Percentiles rank a stretch among this genome's conserved stretches.
These are phyloP conservation scores for Acrossocheilus wenchowensis DNA, from an alignment of 2,797 vertebrate genomes.

Conservation along the genomic window DNA sequence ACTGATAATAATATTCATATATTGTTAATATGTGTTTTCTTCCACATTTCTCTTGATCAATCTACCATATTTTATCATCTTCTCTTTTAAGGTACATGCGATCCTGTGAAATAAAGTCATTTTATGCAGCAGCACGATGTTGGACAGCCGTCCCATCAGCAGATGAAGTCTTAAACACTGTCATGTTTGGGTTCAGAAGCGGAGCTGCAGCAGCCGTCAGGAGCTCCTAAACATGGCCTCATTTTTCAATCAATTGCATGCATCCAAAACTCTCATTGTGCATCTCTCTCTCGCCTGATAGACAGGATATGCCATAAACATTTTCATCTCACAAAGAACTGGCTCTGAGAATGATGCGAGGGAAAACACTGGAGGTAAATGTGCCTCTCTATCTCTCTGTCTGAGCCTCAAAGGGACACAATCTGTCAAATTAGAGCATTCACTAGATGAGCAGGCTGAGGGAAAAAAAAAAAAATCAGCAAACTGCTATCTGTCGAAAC, in stretches of 20 bases:
- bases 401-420: conserved; percentile 67
- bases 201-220: conserved; percentile 48
- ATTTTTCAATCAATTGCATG: conserved; percentile 72
- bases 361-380: conserved; percentile 61
- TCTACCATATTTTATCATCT: no score
- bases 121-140: not conserved
- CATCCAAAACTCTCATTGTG: conserved; percentile 43
- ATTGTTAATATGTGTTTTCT: no score
- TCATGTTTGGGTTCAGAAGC: not conserved
- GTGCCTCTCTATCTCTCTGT: conserved; percentile 48
- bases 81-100: not conserved
- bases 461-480: conserved; percentile 15
- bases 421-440: conserved; percentile 74
- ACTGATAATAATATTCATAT: no score
- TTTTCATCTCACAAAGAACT: conserved; percentile 64
- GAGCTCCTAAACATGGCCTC: conserved; percentile 72
- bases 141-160: not conserved
- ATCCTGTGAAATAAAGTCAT: not conserved
- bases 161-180: not conserved
- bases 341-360: conserved; percentile 64
- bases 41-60: no score
- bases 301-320: conserved; percentile 67
- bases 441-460: conserved; percentile 47
- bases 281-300: conserved; percentile 52
- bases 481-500: conserved; percentile 63